A percentile compares a stretch with the other conserved stretches of the same genome.
These are phyloP conservation scores for Numenius arquata DNA, from an alignment of 2,113 vertebrate genomes.

Conservation along the genomic window DNA sequence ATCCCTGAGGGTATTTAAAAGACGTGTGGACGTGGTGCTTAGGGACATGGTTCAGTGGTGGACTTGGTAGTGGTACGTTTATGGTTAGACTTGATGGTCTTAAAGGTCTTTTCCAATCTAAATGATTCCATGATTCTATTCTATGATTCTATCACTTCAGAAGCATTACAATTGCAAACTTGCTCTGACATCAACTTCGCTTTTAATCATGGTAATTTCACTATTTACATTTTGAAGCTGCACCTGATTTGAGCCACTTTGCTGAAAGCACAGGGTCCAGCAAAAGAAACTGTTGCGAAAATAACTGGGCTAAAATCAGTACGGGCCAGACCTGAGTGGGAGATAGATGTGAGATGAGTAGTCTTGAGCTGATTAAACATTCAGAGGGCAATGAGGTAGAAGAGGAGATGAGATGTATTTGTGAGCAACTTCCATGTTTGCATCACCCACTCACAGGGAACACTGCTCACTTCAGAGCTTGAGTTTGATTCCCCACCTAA, in stretches of 20 bases:
- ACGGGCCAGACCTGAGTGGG: not conserved
- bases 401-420: not conserved
- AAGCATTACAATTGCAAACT: not conserved
- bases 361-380: not conserved
- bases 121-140: not conserved
- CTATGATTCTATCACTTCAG: not conserved
- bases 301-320: not conserved
- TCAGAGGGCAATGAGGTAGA: not conserved
- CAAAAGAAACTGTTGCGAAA: not conserved
- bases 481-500: not conserved
- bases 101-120: not conserved
- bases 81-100: not conserved
- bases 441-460: not conserved
- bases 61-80: not conserved
- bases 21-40: not conserved
- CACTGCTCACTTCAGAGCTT: not conserved
- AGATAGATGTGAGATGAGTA: not conserved
- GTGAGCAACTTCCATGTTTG: not conserved
- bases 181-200: not conserved
- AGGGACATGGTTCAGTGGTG: not conserved
- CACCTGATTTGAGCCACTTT: not conserved
- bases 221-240: not conserved
- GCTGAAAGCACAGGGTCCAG: not conserved
- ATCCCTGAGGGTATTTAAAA: not conserved
- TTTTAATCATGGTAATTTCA: not conserved